A percentile compares a stretch with the other conserved stretches of the same genome.
phyloP scores from a whole-genome alignment of 1,140 invertebrate species.

The Hyphantria cunea region DNA sequence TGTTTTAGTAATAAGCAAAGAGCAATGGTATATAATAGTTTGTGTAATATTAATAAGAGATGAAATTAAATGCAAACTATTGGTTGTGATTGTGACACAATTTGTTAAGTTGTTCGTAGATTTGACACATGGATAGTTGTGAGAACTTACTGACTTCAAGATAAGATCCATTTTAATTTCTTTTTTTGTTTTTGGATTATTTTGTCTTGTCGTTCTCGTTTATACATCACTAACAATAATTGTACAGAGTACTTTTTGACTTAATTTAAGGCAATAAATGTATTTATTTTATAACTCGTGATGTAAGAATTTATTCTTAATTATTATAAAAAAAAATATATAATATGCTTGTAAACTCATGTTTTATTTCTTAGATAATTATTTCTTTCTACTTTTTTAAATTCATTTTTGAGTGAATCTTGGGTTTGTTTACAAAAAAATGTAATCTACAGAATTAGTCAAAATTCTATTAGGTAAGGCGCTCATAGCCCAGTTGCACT shows the following conservation, averaged over 20 bases:
- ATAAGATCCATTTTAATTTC: constrained; percentile 71
- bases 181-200: constrained; percentile 67
- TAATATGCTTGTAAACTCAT: constrained; percentile 78
- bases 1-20: constrained; percentile 79
- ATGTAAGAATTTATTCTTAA: constrained; percentile 82
- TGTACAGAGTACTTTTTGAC: constrained; percentile 81
- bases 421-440: too few relatives aligned
- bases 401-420: too few relatives aligned
- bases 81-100: constrained; percentile 81
- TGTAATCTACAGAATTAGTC: too few relatives aligned
- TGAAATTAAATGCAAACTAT: constrained; percentile 81
- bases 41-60: constrained; percentile 79
- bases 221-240: constrained; percentile 81
- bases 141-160: constrained; percentile 70
- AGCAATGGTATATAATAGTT: constrained; percentile 81
- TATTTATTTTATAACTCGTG: constrained; percentile 82
- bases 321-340: constrained; percentile 82
- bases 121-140: constrained; percentile 66
- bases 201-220: constrained; percentile 78
- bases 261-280: constrained; percentile 82
- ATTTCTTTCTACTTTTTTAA: neutral
- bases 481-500: too few relatives aligned
- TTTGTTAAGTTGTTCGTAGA: constrained; percentile 80
- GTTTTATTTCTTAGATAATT: constrained; percentile 56
- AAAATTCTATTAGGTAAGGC: too few relatives aligned